Percentiles rank a stretch among this genome's conserved stretches.
These are phyloP conservation scores for Aldabrachelys gigantea DNA, from an alignment of 2,113 vertebrate genomes.

Conservation along the genomic window DNA sequence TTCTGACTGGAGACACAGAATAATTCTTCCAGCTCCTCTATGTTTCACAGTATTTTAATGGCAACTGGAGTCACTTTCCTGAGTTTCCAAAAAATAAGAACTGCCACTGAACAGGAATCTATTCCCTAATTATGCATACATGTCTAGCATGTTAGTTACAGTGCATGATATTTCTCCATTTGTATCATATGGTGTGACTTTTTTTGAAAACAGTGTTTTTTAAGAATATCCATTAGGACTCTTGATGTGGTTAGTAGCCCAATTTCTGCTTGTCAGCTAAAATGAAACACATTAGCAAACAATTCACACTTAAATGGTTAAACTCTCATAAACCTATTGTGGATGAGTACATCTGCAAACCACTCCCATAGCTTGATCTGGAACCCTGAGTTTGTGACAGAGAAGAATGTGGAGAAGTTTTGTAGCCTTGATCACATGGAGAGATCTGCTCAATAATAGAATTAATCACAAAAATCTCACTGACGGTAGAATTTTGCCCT, in stretches of 20 bases:
- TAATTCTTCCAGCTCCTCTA: neutral
- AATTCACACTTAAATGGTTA: neutral
- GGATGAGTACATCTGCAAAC: neutral
- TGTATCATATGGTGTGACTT: neutral
- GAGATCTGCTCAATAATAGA: neutral
- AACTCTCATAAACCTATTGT: neutral
- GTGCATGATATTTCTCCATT: neutral
- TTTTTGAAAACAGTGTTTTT: neutral
- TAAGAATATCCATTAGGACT: neutral
- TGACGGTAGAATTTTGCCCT: slow-evolving; percentile 67
- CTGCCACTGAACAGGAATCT: neutral
- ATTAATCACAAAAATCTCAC: slow-evolving; percentile 21
- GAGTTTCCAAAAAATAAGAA: neutral
- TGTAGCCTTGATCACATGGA: neutral
- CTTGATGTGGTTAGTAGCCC: neutral
- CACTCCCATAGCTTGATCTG: neutral
- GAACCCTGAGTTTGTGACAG: neutral
- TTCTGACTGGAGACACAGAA: neutral
- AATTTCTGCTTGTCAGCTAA: neutral
- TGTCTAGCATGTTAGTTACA: neutral
- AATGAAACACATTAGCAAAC: neutral
- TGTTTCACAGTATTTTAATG: neutral
- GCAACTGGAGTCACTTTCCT: neutral
- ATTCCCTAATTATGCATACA: neutral
- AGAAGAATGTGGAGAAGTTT: slow-evolving; percentile 10